A percentile compares a stretch with the other conserved stretches of the same genome.
phyloP scores from a whole-genome alignment of 2,113 vertebrate species.

The Aptenodytes patagonicus region DNA sequence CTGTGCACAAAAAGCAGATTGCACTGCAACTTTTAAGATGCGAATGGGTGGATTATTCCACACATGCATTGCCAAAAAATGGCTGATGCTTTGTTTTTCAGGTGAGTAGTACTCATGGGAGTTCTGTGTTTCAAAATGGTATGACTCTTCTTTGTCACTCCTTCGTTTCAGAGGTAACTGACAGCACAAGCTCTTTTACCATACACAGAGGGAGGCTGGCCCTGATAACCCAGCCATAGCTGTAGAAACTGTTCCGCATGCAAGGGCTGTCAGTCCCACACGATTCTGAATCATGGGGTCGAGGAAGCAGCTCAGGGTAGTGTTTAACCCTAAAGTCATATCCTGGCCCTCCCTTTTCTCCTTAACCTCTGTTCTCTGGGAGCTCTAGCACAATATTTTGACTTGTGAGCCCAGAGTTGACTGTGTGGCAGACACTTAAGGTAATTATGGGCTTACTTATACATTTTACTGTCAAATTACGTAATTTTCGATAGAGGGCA shows the following conservation, averaged over 20 bases:
- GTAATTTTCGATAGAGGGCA: not conserved
- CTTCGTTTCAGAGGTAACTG: not conserved
- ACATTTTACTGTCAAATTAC: slow-evolving; percentile 50
- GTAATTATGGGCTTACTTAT: slow-evolving; percentile 55
- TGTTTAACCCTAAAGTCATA: not conserved
- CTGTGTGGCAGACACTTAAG: slow-evolving; percentile 38
- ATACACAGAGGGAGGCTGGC: not conserved
- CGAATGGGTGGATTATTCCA: not conserved
- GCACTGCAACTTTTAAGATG: not conserved
- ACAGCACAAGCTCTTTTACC: not conserved
- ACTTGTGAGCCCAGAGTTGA: slow-evolving; percentile 39
- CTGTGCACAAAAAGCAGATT: not conserved
- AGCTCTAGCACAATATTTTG: slow-evolving; percentile 55
- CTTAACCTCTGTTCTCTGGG: not conserved
- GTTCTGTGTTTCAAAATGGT: fast-evolving
- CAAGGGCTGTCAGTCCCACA: not conserved
- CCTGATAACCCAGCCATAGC: not conserved
- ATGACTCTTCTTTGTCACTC: not conserved
- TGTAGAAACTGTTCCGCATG: not conserved
- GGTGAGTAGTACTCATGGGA: not conserved
- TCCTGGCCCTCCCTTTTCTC: not conserved
- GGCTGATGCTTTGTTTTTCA: not conserved
- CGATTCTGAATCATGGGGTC: not conserved
- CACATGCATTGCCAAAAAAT: not conserved
- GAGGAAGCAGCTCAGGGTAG: not conserved